Evolutionary conservation across 2,797 vertebrate species (phyloP), one percentile per base, ranked within the genome.

Genomic region (Poeciliopsis paucimaculata): DNA sequence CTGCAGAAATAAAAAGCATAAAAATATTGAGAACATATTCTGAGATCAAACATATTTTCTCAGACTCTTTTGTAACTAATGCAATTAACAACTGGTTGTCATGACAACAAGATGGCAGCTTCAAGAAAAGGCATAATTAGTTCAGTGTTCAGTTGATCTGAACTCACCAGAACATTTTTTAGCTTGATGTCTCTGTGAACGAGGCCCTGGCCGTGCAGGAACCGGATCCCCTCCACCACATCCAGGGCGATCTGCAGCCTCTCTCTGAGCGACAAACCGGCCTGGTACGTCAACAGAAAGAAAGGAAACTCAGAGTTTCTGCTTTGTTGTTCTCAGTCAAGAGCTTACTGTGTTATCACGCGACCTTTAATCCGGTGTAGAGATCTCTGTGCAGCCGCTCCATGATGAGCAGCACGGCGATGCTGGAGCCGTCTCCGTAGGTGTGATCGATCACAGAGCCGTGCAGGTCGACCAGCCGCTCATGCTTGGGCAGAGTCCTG

Each of bases 101-200:
- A 57, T 34, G 57, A 16, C 5, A 34, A 13, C 12, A 71, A 72
- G 4, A 55, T 2, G 28, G 47, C 64, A 57, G 18, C 6, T 57
- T 71, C 13, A 18, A 55, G 16, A 57, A 72, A 18, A 41, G 20
- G 3, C 39, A 53, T 3, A 39, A 26, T 12, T 36, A 13, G 34
- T 26, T 74, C 1, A 7, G 2, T 1, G 18, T 26, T 34, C 9
- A 39, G 49, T 74, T 41, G 72, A 2, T n/a, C 45, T 34, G 36
- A 79, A 84, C 96, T 95, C 78, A 99, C 98, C 96, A 99, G 95
- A 79, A 99, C 98, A 23, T 99, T 99, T 93, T 99, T 99, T 20
- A 99, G 95, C 88, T 99, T 99, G 89, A 99, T 98, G 83, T 99
- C 98, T 87, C 98, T 91, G 94, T 99, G 98, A 76, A 99, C 92